Evolutionary conservation across 1,140 invertebrate genomes (phyloP), one percentile per base, ranked within the genome.

Genomic region (Ctenoplectra terminalis): DNA sequence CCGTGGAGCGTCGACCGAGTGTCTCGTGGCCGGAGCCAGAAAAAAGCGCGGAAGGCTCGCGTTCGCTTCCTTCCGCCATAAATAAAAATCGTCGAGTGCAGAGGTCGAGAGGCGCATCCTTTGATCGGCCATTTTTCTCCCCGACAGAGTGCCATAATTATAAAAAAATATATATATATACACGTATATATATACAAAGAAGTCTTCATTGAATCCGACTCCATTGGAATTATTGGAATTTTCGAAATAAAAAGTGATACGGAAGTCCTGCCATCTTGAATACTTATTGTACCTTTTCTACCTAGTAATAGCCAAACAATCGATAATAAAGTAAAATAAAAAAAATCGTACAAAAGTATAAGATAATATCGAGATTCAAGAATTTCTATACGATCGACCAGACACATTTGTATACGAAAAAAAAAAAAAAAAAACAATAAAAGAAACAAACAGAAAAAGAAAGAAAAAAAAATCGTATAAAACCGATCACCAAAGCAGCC

Each of bases 141-240:
- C 3, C 34, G 20, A 56, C 34, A 31, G 9, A 80, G 84, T 85
- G 84, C 84, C 84, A 85, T 85, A 80, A 69, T 64, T 52, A 17
- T n/a, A n/a, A n/a, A n/a, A n/a, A n/a, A n/a, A n/a, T n/a, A n/a
- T n/a, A n/a, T n/a, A n/a, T n/a, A n/a, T n/a, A n/a, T n/a, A n/a
- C n/a, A n/a, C n/a, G n/a, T n/a, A n/a, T n/a, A n/a, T n/a, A n/a
- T n/a, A n/a, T n/a, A n/a, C n/a, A n/a, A n/a, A n/a, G n/a, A n/a
- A n/a, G n/a, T n/a, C n/a, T n/a, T n/a, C n/a, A n/a, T n/a, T n/a
- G n/a, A n/a, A n/a, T n/a, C n/a, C 31, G 73, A 46, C 58, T 63
- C 20, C 48, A n/a, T n/a, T n/a, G n/a, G 40, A 40, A 9, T 4
- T 5, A 52, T 20, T 50, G 61, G 11, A 52, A 58, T 54, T 58